Conservation (phyloP, 2,888 invertebrate genomes). For the Trissolcus brochymenae region DNA sequence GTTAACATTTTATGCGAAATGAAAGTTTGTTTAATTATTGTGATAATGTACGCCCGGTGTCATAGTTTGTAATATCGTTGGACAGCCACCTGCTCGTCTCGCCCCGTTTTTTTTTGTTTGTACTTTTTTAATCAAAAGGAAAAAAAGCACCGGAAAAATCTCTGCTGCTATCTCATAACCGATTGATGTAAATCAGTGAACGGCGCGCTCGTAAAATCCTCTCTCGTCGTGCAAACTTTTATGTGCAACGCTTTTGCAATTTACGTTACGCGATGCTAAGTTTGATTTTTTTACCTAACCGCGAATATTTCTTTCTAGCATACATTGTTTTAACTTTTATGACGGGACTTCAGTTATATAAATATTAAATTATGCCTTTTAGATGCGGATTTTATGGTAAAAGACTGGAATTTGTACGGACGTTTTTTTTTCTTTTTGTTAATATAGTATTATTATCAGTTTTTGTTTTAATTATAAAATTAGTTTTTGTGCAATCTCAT, state of each 20-base stretch:
- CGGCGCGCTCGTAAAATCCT: constrained; percentile 22
- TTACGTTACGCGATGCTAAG: constrained; percentile 8
- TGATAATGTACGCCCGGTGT: constrained; percentile 49
- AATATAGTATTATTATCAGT: too few relatives aligned
- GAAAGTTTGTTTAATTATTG: constrained; percentile 62
- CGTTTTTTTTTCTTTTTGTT: too few relatives aligned
- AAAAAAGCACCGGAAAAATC: constrained; percentile 12
- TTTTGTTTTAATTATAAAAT: too few relatives aligned
- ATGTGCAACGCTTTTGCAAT: constrained; percentile 20
- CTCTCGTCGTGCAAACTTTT: constrained; percentile 13
- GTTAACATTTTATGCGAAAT: constrained; percentile 38
- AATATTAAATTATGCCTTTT: too few relatives aligned
- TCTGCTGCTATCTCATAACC: constrained; percentile 13
- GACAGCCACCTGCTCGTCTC: background rate
- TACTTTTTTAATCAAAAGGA: too few relatives aligned
- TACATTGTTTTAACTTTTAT: too few relatives aligned
- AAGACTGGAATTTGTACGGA: too few relatives aligned
- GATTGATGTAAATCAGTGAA: constrained; percentile 40
- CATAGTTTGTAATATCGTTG: constrained; percentile 58
- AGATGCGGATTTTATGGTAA: too few relatives aligned
- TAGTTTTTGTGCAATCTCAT: too few relatives aligned
- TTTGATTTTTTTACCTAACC: constrained; percentile 4
- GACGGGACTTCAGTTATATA: too few relatives aligned
- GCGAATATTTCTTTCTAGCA: too few relatives aligned
- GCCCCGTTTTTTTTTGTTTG: too few relatives aligned